These are phyloP conservation scores for Eupleurogrammus muticus DNA, from an alignment of 2,797 vertebrate genomes.

Conservation along the genomic window DNA sequence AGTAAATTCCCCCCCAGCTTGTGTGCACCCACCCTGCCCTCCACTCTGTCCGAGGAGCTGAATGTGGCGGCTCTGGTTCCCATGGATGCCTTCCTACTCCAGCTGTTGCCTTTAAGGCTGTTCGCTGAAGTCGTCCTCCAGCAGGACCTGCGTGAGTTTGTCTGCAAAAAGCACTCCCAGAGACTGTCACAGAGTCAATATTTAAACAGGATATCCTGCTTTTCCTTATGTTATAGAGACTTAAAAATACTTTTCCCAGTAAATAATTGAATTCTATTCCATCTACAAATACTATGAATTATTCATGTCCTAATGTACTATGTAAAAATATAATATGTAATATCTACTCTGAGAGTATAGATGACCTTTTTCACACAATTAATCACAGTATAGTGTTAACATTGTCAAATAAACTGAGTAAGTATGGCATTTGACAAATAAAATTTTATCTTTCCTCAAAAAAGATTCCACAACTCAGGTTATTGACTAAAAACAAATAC, in stretches of 20 bases:
- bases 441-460: background rate
- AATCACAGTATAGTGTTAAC: background rate
- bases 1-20: slow-evolving; percentile 92
- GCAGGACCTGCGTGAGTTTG: slow-evolving; percentile 81
- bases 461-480: too few species aligned
- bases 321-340: background rate
- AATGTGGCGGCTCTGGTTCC: slow-evolving; percentile 85
- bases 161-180: background rate
- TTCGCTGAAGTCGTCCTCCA: slow-evolving; percentile 89
- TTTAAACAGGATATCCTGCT: background rate
- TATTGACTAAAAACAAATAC: too few species aligned
- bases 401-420: too few species aligned
- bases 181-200: background rate
- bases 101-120: slow-evolving; percentile 85
- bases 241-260: background rate
- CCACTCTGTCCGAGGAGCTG: slow-evolving; percentile 86
- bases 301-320: background rate
- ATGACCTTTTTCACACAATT: background rate
- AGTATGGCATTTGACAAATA: background rate
- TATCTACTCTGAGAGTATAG: background rate
- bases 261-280: background rate
- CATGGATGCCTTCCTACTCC: slow-evolving; percentile 88
- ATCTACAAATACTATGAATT: background rate
- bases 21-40: slow-evolving; percentile 77
- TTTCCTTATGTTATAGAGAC: background rate